Evolutionary conservation across 92 coral and sea anemone genomes (phyloP), one percentile per base, ranked within the genome.

Genomic region (Diadumene lineata): DNA sequence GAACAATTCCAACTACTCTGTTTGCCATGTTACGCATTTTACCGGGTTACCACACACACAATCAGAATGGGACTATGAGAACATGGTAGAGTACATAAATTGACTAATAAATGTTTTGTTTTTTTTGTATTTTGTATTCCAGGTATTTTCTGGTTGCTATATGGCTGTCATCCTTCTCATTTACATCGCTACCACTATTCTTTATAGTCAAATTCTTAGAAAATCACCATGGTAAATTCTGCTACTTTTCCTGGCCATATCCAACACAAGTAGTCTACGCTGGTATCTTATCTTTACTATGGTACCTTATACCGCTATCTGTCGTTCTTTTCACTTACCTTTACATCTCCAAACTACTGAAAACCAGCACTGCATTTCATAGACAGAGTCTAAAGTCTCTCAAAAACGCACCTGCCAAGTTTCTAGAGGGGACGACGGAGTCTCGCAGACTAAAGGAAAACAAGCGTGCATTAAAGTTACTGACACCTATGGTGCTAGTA

Each of bases 401-500:
- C 1, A 67, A 79, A 23, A 38, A 26, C 32, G 27, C 18, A n/a
- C 23, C 78, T 1, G 25, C 67, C 60, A 69, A 65, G 27, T 32
- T 53, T n/a, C 67, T 68, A 26, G 34, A 32, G 27, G 30, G 31
- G 1, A 18, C 75, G 1, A 65, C 73, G 23, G 84, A 84, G 18
- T 25, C 64, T 51, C 83, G 83, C n/a, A 73, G 87, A 79, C 64
- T 92, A 56, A 84, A 77, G 33, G 92, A 89, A 18, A 94, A 92
- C 79, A 77, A 81, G 11, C 90, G 79, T 34, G 94, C 98, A 24
- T 76, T 81, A 57, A 87, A 83, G 44, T 70, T 94, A 15, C 87
- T 94, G 1, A 94, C 98, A 0, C 98, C 98, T 0, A 85, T 94
- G 13, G 97, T 94, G 33, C 33, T 91, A 11, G 87, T 91, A 1